Conservation (phyloP, 2,797 vertebrate species). For the Silurus lanzhouensis region DNA sequence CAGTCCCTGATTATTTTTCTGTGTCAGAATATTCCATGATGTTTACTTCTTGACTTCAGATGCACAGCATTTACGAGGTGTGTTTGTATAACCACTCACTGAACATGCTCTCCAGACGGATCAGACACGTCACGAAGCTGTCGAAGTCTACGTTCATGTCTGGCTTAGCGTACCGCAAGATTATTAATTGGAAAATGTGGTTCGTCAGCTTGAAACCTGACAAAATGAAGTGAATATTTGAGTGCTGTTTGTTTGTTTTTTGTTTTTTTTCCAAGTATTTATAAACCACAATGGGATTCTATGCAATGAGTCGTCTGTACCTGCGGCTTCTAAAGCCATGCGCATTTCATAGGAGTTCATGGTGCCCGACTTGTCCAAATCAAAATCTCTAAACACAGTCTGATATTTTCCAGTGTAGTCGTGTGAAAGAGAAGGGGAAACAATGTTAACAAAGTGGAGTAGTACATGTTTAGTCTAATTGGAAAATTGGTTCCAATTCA, state of each 20-base stretch:
- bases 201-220: constrained; percentile 83
- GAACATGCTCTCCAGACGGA: constrained; percentile 95
- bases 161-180: constrained; percentile 82
- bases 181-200: constrained; percentile 79
- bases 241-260: background rate
- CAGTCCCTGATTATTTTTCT: background rate
- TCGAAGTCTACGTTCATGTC: constrained; percentile 91
- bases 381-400: constrained; percentile 80
- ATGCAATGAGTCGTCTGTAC: constrained; percentile 55
- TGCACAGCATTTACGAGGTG: background rate
- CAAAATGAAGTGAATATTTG: background rate
- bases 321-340: constrained; percentile 80
- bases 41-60: background rate
- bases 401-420: constrained; percentile 48
- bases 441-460: background rate
- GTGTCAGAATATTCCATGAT: background rate
- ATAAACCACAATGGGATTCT: background rate
- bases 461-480: background rate
- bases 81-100: constrained; percentile 74
- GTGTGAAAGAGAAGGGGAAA: background rate
- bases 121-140: constrained; percentile 90
- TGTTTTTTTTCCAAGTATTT: background rate
- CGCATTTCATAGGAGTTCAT: constrained; percentile 86
- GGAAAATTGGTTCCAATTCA: background rate
- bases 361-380: constrained; percentile 83